phyloP scores from a whole-genome alignment of 2,888 invertebrate species.

The Leptopilina myrica region DNA sequence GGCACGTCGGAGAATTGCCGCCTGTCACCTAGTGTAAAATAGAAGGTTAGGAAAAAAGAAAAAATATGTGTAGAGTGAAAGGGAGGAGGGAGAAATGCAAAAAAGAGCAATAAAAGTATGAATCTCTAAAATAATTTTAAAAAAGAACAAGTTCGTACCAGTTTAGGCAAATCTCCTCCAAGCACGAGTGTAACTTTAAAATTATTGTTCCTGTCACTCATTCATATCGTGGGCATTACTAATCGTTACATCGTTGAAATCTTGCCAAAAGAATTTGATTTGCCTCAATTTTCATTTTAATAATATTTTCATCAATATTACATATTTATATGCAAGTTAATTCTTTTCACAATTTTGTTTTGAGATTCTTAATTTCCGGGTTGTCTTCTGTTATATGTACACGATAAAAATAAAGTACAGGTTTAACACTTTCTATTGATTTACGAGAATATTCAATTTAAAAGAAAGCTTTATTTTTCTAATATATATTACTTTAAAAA shows the following conservation, averaged over 20 bases:
- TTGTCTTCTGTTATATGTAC: not conserved
- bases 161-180: slow-evolving; percentile 33
- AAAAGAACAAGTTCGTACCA: slow-evolving; percentile 24
- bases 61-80: not conserved
- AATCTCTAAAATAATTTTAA: slow-evolving; percentile 23
- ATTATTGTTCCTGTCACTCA: slow-evolving; percentile 28
- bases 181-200: slow-evolving; percentile 21
- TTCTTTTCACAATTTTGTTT: not conserved
- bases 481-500: no score
- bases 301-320: slow-evolving; percentile 6
- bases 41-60: slow-evolving; percentile 6
- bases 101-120: slow-evolving; percentile 20
- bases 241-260: not conserved
- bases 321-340: not conserved
- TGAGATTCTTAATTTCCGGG: slow-evolving; percentile 12
- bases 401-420: slow-evolving; percentile 8
- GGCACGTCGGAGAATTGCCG: slow-evolving; percentile 65
- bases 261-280: slow-evolving; percentile 26
- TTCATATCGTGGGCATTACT: slow-evolving; percentile 1
- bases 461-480: not conserved
- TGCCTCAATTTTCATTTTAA: slow-evolving; percentile 2
- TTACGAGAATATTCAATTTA: not conserved
- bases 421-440: not conserved
- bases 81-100: slow-evolving; percentile 6
- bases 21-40: slow-evolving; percentile 29